Evolutionary conservation across 2,797 vertebrate species (phyloP).

Genomic region (Lepilemur ruficaudatus): DNA sequence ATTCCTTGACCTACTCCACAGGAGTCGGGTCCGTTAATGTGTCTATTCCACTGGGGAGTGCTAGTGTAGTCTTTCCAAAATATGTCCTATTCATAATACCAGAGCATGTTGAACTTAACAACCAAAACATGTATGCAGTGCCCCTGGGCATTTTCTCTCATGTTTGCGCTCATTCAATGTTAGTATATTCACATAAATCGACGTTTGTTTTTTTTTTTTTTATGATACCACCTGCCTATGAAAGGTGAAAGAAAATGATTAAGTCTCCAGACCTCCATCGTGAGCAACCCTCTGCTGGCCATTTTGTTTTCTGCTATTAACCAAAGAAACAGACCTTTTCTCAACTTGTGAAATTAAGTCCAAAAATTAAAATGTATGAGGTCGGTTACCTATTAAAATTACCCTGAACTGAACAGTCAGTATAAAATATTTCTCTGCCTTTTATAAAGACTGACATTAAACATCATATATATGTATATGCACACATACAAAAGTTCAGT

Average conservation of each 20-base stretch:
- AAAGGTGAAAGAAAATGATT: neutral
- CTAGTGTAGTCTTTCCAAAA: neutral
- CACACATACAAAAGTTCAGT: neutral
- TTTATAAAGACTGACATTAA: neutral
- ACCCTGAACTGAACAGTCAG: neutral
- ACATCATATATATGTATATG: neutral
- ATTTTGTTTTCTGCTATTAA: neutral
- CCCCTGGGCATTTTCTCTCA: neutral
- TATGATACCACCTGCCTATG: neutral
- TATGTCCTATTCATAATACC: neutral
- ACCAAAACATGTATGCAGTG: neutral
- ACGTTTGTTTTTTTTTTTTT: neutral
- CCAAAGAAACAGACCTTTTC: neutral
- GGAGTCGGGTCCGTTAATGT: neutral
- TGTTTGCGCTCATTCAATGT: neutral
- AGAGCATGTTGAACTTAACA: neutral
- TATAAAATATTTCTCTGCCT: neutral
- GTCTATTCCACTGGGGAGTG: neutral
- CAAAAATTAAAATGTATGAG: neutral
- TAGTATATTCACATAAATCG: neutral
- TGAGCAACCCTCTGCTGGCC: slow-evolving; percentile 29
- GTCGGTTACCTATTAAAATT: neutral
- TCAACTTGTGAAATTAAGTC: neutral
- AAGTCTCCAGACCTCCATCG: neutral
- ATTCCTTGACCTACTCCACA: neutral